Conservation (phyloP, 1,140 invertebrate genomes). For the Drosophila ananassae region DNA sequence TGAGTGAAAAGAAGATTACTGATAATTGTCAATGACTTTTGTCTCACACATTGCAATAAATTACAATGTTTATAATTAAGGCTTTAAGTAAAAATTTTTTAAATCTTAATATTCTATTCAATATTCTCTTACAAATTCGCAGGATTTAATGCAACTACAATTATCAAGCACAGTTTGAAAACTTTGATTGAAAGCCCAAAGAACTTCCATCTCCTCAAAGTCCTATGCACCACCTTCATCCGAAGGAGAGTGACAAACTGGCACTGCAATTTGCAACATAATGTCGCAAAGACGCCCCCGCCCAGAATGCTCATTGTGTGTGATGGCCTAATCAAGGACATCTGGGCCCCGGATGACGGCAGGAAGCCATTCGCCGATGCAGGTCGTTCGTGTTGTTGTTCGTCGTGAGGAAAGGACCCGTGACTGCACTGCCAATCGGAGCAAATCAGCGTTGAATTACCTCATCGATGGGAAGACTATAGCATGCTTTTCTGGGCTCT, state of each 20-base stretch:
- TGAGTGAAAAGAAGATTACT: not conserved
- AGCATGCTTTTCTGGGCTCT: constrained; percentile 25
- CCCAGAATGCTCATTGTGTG: constrained; percentile 45
- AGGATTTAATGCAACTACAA: too few relatives aligned
- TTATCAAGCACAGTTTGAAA: too few relatives aligned
- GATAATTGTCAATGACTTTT: not conserved
- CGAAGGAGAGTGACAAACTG: constrained; percentile 43
- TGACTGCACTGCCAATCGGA: constrained; percentile 72
- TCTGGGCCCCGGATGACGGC: constrained; percentile 5
- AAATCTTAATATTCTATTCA: too few relatives aligned
- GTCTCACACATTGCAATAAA: too few relatives aligned
- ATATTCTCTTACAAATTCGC: too few relatives aligned
- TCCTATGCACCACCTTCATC: not conserved
- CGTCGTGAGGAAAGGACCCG: constrained; percentile 12
- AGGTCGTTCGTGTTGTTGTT: not conserved
- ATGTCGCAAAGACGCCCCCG: constrained; percentile 42
- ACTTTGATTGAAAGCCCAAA: not conserved
- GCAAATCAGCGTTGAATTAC: constrained; percentile 71
- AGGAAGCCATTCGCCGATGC: constrained; percentile 2
- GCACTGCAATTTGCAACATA: constrained; percentile 58
- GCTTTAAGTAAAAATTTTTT: too few relatives aligned
- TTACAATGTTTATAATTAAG: too few relatives aligned
- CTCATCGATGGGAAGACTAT: constrained; percentile 64
- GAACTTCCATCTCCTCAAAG: not conserved
- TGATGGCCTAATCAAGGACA: constrained; percentile 69